Evolutionary conservation across 2,113 vertebrate genomes (phyloP).

Genomic region (Perca schrenkii): DNA sequence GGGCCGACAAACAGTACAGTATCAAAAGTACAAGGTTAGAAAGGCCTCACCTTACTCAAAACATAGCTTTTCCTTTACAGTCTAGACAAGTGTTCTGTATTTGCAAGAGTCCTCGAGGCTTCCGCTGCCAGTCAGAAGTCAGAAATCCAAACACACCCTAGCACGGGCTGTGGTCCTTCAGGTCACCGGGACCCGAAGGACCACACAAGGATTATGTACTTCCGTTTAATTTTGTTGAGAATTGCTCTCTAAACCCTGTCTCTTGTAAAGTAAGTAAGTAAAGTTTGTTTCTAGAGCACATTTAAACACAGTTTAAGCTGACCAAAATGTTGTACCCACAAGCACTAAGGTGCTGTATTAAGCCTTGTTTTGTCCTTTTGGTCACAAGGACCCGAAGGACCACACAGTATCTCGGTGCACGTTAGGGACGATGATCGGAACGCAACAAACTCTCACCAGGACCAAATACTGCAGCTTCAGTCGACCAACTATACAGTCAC

Average conservation of each 20-base stretch:
- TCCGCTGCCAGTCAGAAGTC: not conserved
- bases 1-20: not conserved
- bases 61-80: no score
- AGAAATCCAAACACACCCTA: not conserved
- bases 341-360: no score
- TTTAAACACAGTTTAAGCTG: no score
- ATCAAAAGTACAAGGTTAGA: slow-evolving; percentile 5
- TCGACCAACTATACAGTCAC: not conserved
- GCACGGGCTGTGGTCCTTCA: not conserved
- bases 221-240: no score
- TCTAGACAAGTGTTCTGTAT: slow-evolving; percentile 7
- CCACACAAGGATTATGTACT: no score
- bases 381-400: no score
- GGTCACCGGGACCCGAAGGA: no score
- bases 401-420: slow-evolving; percentile 5
- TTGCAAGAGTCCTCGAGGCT: not conserved
- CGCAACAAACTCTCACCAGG: not conserved
- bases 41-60: slow-evolving; percentile 13
- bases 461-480: not conserved
- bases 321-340: no score
- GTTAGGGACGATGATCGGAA: not conserved
- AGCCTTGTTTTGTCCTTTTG: no score
- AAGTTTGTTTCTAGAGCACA: no score
- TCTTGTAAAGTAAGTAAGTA: no score
- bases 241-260: no score